A percentile compares a stretch with the other conserved stretches of the same genome.
Conservation (phyloP, 1,140 invertebrate species). For the Drosophila teissieri region DNA sequence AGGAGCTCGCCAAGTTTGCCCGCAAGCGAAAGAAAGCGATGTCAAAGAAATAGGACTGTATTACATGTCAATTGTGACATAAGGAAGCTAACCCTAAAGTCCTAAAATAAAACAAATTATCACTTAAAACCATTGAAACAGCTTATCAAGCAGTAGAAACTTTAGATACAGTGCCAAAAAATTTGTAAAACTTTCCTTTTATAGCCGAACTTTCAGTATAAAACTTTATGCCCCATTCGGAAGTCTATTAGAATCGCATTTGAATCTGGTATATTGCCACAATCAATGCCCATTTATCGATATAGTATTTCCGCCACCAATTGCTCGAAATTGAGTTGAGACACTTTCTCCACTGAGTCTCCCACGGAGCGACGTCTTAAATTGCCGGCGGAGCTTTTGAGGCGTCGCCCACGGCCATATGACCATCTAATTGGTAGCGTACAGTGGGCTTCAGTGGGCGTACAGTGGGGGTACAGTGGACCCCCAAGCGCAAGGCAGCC, state of each 20-base stretch:
- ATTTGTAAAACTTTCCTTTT: not conserved
- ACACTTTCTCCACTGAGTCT: conserved; percentile 7
- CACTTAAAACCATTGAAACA: no score
- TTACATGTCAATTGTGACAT: no score
- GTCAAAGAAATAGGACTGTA: conserved; percentile 3
- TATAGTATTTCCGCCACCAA: conserved; percentile 11
- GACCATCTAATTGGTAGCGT: conserved; percentile 57
- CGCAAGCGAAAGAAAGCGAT: conserved; percentile 41
- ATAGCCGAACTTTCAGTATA: not conserved
- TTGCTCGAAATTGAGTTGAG: conserved; percentile 7
- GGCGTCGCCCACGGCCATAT: conserved; percentile 15
- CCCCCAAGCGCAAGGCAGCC: not conserved
- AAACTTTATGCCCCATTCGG: not conserved
- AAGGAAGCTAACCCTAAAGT: no score
- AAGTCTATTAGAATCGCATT: conserved; percentile 28
- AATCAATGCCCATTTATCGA: conserved; percentile 31
- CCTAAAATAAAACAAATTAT: no score
- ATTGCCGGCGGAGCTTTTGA: conserved; percentile 16
- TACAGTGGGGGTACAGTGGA: no score
- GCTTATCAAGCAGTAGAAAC: no score
- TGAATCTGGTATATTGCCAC: conserved; percentile 4
- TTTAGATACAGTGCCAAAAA: no score
- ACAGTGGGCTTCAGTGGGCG: conserved; percentile 7
- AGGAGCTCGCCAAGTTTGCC: conserved; percentile 40
- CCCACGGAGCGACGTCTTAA: conserved; percentile 24